Base-by-base conservation (phyloP, 2,797 vertebrate genomes). In the Sandelia bainsii region DNA sequence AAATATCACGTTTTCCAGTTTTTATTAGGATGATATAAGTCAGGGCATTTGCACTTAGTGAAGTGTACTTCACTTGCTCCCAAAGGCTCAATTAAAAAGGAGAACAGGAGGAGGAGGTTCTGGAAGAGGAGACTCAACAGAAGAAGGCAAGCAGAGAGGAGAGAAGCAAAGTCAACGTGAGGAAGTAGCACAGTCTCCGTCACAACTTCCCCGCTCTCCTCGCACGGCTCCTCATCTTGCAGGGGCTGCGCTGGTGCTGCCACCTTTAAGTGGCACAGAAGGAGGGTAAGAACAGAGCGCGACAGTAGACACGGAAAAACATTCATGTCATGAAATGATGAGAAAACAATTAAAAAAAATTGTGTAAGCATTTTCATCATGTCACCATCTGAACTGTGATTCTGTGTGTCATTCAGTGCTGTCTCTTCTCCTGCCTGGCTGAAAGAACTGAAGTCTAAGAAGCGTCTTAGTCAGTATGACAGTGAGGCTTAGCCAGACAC, bases 401-500 rank as follows among this genome's bases (percentile, higher is more conserved):
- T 68, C 48, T 76, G 12, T 79, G 70, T 77, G 67, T 67, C 22
- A 62, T 82, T 62, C 89, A 97, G 96, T 48, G 88, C 69, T 0
- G 87, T 85, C 50, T 76, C 87, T 2, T 95, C 96, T 11, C 97
- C 97, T 1, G 93, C 95, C 44, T 99, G 97, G 97, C 87, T 99
- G 62, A 95, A 94, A 90, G 97, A 98, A 65, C 91, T 98, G 82
- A 97, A 96, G 85, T 95, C 95, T 19, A 98, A 95, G 94, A 97
- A 97, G 92, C 95, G 96, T 45, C 93, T 95, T 79, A 96, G 94
- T 94, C 95, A 96, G 81, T 82, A 94, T 12, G 96, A 96, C 57
- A 90, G 92, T 61, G 94, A 96, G 66, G 82, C 92, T 78, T 96
- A 95, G 78, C 58, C 57, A 63, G 49, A 72, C 14, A 17, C 61